These are phyloP conservation scores for Trachelus troglodyta DNA, from an alignment of 2,888 invertebrate genomes.

Conservation along the genomic window DNA sequence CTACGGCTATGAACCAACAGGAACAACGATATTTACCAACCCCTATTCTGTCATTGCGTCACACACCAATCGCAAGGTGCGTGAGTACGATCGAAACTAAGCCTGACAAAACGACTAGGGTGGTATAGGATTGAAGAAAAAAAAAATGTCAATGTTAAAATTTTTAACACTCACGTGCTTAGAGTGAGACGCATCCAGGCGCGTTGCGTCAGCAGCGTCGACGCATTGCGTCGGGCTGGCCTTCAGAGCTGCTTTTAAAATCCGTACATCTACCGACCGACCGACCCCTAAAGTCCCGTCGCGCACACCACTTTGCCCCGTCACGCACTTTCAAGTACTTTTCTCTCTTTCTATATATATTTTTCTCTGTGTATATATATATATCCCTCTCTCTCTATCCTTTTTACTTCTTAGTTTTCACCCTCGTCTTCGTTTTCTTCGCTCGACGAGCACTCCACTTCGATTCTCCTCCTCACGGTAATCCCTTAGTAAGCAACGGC, in stretches of 20 bases:
- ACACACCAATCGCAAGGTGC: background rate
- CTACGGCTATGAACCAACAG: background rate
- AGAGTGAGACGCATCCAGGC: conserved; percentile 78
- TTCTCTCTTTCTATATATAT: background rate
- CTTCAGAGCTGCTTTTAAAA: conserved; percentile 65
- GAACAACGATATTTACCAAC: background rate
- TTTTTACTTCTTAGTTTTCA: background rate
- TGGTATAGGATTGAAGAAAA: background rate
- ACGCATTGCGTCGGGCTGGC: conserved; percentile 67
- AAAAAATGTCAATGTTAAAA: conserved; percentile 19
- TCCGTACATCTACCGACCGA: conserved; percentile 53
- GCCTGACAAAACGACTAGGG: background rate
- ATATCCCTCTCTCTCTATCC: background rate
- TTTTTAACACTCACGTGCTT: conserved; percentile 72
- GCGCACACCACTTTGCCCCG: conserved; percentile 36
- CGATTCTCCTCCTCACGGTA: background rate
- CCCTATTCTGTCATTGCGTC: background rate
- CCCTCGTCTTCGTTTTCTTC: background rate
- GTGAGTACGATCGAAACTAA: background rate
- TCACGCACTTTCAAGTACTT: conserved; percentile 23
- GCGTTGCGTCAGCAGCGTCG: conserved; percentile 68
- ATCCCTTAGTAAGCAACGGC: background rate
- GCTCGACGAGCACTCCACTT: background rate
- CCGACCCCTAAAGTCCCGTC: conserved; percentile 9
- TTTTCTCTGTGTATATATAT: background rate